Evolutionary conservation across 2,113 vertebrate species (phyloP).

Genomic region (Carassius gibelio): DNA sequence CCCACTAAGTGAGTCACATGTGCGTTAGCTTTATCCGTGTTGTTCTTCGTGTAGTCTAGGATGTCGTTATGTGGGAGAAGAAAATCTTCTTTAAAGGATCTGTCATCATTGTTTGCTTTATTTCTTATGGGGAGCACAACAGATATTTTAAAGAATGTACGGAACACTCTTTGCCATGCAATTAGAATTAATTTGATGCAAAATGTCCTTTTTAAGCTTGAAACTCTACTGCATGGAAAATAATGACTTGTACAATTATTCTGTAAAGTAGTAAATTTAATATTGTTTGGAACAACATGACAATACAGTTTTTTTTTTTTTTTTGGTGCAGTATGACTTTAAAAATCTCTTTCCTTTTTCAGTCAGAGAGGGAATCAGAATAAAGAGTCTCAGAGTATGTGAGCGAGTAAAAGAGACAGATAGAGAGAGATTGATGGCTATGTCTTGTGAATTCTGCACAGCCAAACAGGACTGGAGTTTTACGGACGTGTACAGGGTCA

Average conservation of each 20-base stretch:
- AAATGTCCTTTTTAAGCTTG: neutral
- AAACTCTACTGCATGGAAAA: neutral
- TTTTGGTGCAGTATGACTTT: neutral
- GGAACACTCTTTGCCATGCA: neutral
- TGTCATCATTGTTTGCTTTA: neutral
- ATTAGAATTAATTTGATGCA: no score
- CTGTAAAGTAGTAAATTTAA: neutral
- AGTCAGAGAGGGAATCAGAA: slow-evolving; percentile 5
- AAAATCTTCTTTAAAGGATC: neutral
- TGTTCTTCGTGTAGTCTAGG: neutral
- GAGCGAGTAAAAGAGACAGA: slow-evolving; percentile 13
- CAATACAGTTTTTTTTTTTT: neutral
- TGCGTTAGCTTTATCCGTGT: neutral
- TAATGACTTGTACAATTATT: neutral
- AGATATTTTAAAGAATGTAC: neutral
- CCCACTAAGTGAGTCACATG: neutral
- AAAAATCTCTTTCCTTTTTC: neutral
- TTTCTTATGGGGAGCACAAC: neutral
- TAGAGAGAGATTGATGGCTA: slow-evolving; percentile 40
- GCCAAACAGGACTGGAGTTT: slow-evolving; percentile 33
- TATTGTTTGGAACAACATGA: neutral
- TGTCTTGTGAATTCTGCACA: slow-evolving; percentile 33
- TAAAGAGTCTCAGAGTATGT: neutral
- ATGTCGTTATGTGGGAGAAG: neutral
- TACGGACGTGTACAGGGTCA: slow-evolving; percentile 39